Conservation (phyloP, 2,888 invertebrate genomes). For the Dinocampus coccinellae region DNA sequence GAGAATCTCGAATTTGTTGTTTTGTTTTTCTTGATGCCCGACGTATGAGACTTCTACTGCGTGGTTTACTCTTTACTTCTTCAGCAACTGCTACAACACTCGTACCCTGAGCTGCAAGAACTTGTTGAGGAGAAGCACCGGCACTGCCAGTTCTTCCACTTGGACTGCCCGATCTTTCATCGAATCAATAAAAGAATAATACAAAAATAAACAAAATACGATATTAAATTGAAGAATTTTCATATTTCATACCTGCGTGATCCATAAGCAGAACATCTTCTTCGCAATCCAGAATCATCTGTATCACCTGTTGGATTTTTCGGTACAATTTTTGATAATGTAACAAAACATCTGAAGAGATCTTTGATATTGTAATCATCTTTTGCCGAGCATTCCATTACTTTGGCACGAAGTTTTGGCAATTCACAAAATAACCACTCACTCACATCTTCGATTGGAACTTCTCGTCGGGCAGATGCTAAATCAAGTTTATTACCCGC, state of each 20-base stretch:
- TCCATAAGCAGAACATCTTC: conserved; percentile 82
- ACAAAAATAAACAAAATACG: background rate
- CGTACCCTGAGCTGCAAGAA: conserved; percentile 61
- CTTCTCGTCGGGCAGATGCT: conserved; percentile 78
- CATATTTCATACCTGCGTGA: conserved; percentile 59
- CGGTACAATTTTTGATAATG: conserved; percentile 80
- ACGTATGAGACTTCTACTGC: conserved; percentile 82
- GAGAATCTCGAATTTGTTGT: conserved; percentile 81
- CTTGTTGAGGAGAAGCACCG: conserved; percentile 59
- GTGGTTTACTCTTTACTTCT: conserved; percentile 74
- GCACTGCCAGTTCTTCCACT: conserved; percentile 60
- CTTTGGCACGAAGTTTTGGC: conserved; percentile 80
- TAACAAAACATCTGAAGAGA: conserved; percentile 84
- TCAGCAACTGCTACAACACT: conserved; percentile 65
- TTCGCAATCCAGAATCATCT: conserved; percentile 76
- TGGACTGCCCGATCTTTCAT: conserved; percentile 62
- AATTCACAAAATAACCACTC: conserved; percentile 86
- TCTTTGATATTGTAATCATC: conserved; percentile 84
- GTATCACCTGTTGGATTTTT: conserved; percentile 70
- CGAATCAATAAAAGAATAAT: background rate
- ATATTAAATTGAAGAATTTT: background rate
- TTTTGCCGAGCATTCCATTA: conserved; percentile 84
- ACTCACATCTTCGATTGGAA: conserved; percentile 82
- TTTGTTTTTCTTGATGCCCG: conserved; percentile 84
- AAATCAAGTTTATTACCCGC: conserved; percentile 89